These are phyloP conservation scores for Batillaria attramentaria DNA, from an alignment of 1,140 invertebrate genomes.

Conservation along the genomic window DNA sequence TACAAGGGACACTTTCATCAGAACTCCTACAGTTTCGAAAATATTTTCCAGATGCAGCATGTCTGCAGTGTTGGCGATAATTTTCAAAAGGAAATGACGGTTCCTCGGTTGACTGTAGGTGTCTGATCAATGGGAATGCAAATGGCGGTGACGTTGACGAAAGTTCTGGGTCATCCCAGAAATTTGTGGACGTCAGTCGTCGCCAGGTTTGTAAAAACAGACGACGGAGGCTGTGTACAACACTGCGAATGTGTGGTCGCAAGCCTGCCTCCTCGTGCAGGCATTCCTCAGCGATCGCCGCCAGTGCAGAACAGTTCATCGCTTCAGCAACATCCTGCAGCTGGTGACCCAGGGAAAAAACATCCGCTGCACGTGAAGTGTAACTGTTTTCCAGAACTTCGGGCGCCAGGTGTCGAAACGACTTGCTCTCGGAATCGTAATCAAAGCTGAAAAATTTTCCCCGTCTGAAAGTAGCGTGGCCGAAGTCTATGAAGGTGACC, in stretches of 20 bases:
- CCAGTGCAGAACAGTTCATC: neutral
- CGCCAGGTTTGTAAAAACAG: too few relatives aligned
- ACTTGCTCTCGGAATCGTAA: neutral
- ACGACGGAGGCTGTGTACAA: neutral
- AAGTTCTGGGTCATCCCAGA: too few relatives aligned
- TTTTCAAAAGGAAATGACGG: too few relatives aligned
- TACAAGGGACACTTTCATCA: too few relatives aligned
- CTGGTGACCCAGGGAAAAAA: constrained; percentile 13
- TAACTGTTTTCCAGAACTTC: neutral
- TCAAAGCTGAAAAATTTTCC: neutral
- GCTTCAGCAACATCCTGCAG: neutral
- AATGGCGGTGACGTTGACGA: too few relatives aligned
- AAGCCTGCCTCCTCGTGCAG: neutral
- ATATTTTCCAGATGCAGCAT: too few relatives aligned
- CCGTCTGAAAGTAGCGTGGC: constrained; percentile 1
- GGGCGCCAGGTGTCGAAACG: constrained; percentile 10
- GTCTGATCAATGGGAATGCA: too few relatives aligned
- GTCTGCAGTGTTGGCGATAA: too few relatives aligned
- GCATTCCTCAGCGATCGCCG: neutral
- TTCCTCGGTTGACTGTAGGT: too few relatives aligned
- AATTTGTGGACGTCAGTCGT: too few relatives aligned
- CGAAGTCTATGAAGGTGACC: constrained; percentile 24
- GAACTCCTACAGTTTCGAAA: too few relatives aligned
- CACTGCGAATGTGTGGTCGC: neutral
- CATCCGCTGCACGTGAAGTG: neutral